Evolutionary conservation across 2,797 vertebrate genomes (phyloP).

Genomic region (Sebastes nivosus): DNA sequence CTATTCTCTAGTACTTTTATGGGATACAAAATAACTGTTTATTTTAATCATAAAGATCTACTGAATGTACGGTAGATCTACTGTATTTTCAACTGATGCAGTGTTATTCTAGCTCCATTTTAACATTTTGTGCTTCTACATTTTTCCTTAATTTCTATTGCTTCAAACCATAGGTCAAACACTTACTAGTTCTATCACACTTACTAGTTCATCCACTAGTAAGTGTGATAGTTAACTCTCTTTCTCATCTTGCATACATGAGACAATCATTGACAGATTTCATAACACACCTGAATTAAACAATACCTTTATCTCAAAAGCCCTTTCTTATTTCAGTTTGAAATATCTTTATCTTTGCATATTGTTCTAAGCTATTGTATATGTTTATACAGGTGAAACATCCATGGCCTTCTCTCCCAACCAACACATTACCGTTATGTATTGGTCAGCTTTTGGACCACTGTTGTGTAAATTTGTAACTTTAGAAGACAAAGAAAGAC

Average conservation of each 20-base stretch:
- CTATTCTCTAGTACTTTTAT: background rate
- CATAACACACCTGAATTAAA: too few species aligned
- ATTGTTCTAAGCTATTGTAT: background rate
- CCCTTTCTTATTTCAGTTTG: background rate
- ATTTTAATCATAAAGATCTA: background rate
- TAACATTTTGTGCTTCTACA: background rate
- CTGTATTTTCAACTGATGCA: background rate
- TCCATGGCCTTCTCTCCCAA: background rate
- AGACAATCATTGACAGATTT: too few species aligned
- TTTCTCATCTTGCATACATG: background rate
- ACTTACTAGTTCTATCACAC: too few species aligned
- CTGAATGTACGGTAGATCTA: background rate
- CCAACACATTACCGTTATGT: background rate
- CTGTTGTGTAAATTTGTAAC: background rate
- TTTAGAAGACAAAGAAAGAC: constrained; percentile 13
- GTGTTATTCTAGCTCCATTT: background rate
- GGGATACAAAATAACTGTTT: background rate
- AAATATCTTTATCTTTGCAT: background rate
- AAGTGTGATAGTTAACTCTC: background rate
- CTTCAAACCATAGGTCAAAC: background rate
- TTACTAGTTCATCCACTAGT: background rate
- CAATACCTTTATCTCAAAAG: too few species aligned
- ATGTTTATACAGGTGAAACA: background rate
- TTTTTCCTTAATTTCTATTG: background rate
- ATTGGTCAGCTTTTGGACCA: background rate